These are phyloP conservation scores for Brachionus asplanchnoidis DNA, from an alignment of 1,140 invertebrate genomes.

Conservation along the genomic window DNA sequence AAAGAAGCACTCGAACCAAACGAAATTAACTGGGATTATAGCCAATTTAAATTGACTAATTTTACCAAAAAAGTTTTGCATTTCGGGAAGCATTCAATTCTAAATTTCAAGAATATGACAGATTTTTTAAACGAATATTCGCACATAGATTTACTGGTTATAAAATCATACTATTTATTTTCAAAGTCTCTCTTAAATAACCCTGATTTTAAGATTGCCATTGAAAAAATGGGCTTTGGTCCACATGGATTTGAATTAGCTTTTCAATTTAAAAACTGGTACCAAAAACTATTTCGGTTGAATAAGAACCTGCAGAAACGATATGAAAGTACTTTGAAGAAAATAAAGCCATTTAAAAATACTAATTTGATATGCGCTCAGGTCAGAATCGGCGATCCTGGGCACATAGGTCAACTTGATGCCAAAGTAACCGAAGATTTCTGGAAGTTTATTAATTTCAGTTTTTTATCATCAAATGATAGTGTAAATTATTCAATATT, in stretches of 20 bases:
- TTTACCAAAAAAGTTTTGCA: background rate
- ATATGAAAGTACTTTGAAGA: background rate
- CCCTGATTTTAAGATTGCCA: background rate
- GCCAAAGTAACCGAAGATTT: background rate
- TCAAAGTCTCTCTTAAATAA: background rate
- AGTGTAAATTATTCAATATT: background rate
- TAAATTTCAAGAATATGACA: background rate
- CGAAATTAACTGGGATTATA: background rate
- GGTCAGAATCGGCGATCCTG: constrained; percentile 10
- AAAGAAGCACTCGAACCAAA: background rate
- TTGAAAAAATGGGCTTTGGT: background rate
- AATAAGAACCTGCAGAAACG: background rate
- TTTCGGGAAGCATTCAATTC: background rate
- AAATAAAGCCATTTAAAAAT: constrained; percentile 1
- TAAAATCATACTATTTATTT: background rate
- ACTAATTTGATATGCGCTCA: background rate
- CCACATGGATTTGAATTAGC: background rate
- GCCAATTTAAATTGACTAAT: background rate
- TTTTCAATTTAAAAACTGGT: constrained; percentile 18
- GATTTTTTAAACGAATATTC: background rate
- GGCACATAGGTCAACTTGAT: background rate
- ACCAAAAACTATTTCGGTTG: background rate
- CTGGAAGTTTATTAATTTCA: background rate
- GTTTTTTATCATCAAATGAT: background rate
- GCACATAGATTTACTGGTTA: background rate